Percentiles rank a stretch among this genome's conserved stretches.
phyloP scores from a whole-genome alignment of 2,113 vertebrate genomes.

The Rhagologus leucostigma region DNA sequence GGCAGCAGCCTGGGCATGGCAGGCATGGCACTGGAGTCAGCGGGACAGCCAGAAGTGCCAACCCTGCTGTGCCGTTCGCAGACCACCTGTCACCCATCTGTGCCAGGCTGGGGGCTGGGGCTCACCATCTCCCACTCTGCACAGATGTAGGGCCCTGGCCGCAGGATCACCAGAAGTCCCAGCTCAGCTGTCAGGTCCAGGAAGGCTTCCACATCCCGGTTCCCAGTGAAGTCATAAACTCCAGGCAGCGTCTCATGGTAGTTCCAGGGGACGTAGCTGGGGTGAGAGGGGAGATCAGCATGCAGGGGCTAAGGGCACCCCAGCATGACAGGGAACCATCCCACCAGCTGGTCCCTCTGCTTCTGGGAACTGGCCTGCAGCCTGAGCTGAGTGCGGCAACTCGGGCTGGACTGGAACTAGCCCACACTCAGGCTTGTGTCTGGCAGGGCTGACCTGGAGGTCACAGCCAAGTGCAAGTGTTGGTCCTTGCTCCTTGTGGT shows the following conservation, averaged over 20 bases:
- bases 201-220: slow-evolving; percentile 85
- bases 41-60: not conserved
- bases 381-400: not conserved
- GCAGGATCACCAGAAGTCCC: slow-evolving; percentile 89
- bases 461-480: not conserved
- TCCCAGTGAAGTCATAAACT: slow-evolving; percentile 82
- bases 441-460: not conserved
- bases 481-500: not conserved
- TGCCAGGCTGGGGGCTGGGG: not conserved
- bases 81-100: accelerated
- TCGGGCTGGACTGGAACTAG: not conserved
- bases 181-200: slow-evolving; percentile 84
- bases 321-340: accelerated
- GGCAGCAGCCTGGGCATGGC: not conserved
- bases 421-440: not conserved
- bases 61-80: not conserved
- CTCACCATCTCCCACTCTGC: slow-evolving; percentile 99
- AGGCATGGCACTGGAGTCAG: accelerated
- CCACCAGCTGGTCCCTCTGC: not conserved
- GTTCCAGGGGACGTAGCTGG: slow-evolving; percentile 95
- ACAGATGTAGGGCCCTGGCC: slow-evolving; percentile 97
- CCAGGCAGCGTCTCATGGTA: slow-evolving; percentile 86
- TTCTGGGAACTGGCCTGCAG: not conserved
- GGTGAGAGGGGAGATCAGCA: not conserved
- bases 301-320: accelerated